Evolutionary conservation across 2,113 vertebrate genomes (phyloP).

Genomic region (Oncorhynchus masou): DNA sequence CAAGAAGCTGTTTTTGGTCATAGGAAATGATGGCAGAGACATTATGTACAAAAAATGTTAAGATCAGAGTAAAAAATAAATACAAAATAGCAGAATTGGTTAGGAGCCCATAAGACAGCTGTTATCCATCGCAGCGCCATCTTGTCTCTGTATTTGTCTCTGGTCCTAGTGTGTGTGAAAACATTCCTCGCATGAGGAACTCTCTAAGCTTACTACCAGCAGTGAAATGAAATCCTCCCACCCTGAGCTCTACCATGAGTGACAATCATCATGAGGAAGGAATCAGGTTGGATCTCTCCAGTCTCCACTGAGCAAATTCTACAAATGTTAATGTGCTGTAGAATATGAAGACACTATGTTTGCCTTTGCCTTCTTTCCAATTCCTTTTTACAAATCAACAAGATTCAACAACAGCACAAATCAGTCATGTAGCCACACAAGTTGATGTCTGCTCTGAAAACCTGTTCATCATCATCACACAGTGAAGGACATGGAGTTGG

Average conservation of each 20-base stretch:
- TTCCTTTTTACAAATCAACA: constrained; percentile 45
- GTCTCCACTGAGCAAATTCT: too few relatives aligned
- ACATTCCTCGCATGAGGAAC: too few relatives aligned
- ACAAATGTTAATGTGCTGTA: too few relatives aligned
- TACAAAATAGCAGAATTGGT: too few relatives aligned
- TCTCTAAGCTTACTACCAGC: constrained; percentile 57
- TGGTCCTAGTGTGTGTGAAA: too few relatives aligned
- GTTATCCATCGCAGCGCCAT: too few relatives aligned
- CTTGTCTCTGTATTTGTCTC: too few relatives aligned
- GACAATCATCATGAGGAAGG: constrained; percentile 50
- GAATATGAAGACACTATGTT: constrained; percentile 15
- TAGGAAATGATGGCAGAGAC: too few relatives aligned
- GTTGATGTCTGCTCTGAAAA: constrained; percentile 46
- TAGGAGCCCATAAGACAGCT: too few relatives aligned
- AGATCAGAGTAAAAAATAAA: too few relatives aligned
- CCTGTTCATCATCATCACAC: constrained; percentile 2
- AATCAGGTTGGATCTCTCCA: not conserved
- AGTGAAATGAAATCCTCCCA: constrained; percentile 62
- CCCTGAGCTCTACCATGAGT: constrained; percentile 59
- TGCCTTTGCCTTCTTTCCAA: not conserved
- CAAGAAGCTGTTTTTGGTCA: too few relatives aligned
- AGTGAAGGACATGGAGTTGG: not conserved
- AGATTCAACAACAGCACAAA: constrained; percentile 13
- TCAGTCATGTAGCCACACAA: constrained; percentile 40
- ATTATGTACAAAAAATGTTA: too few relatives aligned